phyloP scores from a whole-genome alignment of 2,888 invertebrate genomes.

The Chymomyza procnemis region DNA sequence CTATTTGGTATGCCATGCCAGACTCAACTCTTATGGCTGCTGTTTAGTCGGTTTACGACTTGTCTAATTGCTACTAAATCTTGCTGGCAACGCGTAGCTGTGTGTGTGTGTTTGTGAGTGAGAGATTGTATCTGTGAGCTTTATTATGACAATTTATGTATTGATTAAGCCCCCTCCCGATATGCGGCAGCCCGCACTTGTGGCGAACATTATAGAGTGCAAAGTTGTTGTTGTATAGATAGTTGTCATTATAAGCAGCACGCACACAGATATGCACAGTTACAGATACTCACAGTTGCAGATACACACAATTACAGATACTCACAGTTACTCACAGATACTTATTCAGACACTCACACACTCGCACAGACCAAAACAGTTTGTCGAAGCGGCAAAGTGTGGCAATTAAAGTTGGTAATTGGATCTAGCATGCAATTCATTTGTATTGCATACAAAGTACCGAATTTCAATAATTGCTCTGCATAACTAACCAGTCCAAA shows the following conservation, averaged over 20 bases:
- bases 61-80: neutral
- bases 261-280: too few relatives aligned
- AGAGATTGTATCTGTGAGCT: neutral
- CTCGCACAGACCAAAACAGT: neutral
- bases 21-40: neutral
- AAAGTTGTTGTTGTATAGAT: neutral
- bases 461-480: neutral
- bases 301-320: too few relatives aligned
- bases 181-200: neutral
- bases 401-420: neutral
- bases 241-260: neutral
- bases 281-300: too few relatives aligned
- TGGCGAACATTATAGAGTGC: neutral
- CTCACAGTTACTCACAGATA: too few relatives aligned
- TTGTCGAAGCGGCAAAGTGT: neutral
- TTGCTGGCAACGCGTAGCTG: neutral
- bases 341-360: too few relatives aligned
- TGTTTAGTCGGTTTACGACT: neutral
- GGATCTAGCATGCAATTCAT: neutral
- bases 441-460: neutral
- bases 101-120: neutral
- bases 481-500: neutral
- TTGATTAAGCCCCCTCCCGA: neutral
- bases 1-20: neutral
- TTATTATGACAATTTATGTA: neutral